Evolutionary conservation across 2,888 invertebrate genomes (phyloP).

Genomic region (Nomada ferruginata): DNA sequence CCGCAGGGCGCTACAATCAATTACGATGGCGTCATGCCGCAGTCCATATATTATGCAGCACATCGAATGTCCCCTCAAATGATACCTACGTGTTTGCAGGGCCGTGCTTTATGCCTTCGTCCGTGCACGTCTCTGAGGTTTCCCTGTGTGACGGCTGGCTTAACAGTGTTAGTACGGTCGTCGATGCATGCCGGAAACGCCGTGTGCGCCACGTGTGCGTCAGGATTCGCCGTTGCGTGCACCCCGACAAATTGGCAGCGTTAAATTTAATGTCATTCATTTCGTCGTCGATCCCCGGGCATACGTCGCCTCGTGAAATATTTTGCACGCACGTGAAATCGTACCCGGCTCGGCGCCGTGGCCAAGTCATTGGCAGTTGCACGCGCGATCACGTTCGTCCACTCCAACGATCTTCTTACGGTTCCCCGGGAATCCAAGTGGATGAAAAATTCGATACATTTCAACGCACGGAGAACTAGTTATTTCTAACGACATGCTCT

Average conservation of each 20-base stretch:
- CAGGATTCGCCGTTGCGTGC: conserved; percentile 47
- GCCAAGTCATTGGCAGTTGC: background rate
- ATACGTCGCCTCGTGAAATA: conserved; percentile 29
- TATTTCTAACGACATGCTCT: background rate
- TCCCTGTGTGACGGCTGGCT: conserved; percentile 15
- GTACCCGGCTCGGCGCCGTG: background rate
- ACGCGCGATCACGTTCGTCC: background rate
- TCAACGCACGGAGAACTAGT: too few species aligned
- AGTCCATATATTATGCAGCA: conserved; percentile 78
- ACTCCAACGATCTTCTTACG: too few species aligned
- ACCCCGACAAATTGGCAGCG: conserved; percentile 78
- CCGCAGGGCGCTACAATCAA: conserved; percentile 81
- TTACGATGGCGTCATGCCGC: conserved; percentile 78
- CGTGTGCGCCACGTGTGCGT: conserved; percentile 36
- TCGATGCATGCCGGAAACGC: conserved; percentile 36
- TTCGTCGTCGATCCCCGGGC: conserved; percentile 52
- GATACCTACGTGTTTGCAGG: conserved; percentile 76
- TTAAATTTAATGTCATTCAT: conserved; percentile 81
- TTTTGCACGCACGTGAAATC: conserved; percentile 56
- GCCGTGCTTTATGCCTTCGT: conserved; percentile 62
- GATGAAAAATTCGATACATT: too few species aligned
- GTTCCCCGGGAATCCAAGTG: too few species aligned
- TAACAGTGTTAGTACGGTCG: background rate
- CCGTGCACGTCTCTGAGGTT: conserved; percentile 38
- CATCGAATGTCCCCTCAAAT: conserved; percentile 78